Base-by-base conservation (phyloP, 2,888 invertebrate species). In the Lasioglossum malachurum region DNA sequence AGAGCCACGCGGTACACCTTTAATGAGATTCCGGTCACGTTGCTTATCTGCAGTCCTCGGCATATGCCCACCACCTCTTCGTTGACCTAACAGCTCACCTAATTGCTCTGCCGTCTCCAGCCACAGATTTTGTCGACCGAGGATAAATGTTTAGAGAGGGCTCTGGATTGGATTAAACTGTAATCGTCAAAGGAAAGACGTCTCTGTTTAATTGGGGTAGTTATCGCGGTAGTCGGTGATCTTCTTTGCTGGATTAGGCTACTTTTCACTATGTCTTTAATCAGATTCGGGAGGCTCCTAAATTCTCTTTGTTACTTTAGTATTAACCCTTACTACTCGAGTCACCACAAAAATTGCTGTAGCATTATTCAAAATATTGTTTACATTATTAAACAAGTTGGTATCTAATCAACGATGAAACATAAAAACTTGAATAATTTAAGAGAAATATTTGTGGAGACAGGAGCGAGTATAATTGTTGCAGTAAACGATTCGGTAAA, bases 11-110 rank as follows among this genome's bases (percentile, higher is more conserved):
- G 60, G 60, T 60, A 27, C 27, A 60, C 60, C 60, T 60, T 60
- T 60, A 60, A 60, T 60, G 60, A 60, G 60, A 60, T 60, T 60
- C 60, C 60, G 27, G 60, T 60, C 60, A 60, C 60, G 60, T 60
- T 27, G 60, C 60, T 60, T 60, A 60, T 60, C 60, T 60, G 14
- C 27, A 27, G 14, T 27, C 60, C 60, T 60, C 27, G 4, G 60
- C 60, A 60, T 27, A 14, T 27, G 23, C 53, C 53, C 23, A 8
- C 8, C 23, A 8, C 8, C 23, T 23, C 53, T 53, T 53, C 53
- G 53, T 53, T 60, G 27, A n/a, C 60, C 60, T 60, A 60, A 60
- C 27, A 60, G 57, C 53, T 1, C 23, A 27, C 57, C 57, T 60
- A 60, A 60, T 60, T 60, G 57, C n/a, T 14, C 57, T 60, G 27